A percentile compares a stretch with the other conserved stretches of the same genome.
Conservation (phyloP, 2,113 vertebrate species). For the Neomonachus schauinslandi region DNA sequence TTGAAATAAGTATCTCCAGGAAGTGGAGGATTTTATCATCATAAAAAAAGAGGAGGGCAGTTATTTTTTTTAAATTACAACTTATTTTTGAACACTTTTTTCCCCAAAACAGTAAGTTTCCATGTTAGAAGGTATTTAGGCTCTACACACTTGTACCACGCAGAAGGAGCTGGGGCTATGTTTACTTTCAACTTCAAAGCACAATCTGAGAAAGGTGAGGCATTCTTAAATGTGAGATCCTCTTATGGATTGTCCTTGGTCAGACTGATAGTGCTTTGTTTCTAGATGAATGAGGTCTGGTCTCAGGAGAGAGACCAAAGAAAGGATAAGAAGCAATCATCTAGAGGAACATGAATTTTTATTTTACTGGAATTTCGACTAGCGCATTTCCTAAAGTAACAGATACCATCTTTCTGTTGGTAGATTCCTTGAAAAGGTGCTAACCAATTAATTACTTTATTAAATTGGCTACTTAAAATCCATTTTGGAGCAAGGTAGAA, state of each 20-base stretch:
- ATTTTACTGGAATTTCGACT: neutral
- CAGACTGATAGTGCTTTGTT: neutral
- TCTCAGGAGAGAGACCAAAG: neutral
- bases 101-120: neutral
- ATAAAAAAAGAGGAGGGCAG: neutral
- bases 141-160: neutral
- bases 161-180: neutral
- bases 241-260: neutral
- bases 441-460: neutral
- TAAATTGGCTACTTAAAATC: neutral
- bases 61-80: slow-evolving; percentile 38
- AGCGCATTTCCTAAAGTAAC: neutral
- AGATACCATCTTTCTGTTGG: neutral
- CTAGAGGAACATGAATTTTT: neutral
- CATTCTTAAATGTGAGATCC: neutral
- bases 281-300: neutral
- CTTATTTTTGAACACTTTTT: neutral
- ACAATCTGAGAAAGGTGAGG: neutral
- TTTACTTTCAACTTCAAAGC: neutral
- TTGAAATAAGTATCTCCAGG: neutral
- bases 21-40: neutral
- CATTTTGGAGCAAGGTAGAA: neutral
- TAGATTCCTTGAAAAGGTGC: neutral
- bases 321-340: neutral
- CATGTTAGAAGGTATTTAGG: neutral